Base-by-base conservation (phyloP, 2,113 vertebrate genomes). In the Gymnobelideus leadbeateri region DNA sequence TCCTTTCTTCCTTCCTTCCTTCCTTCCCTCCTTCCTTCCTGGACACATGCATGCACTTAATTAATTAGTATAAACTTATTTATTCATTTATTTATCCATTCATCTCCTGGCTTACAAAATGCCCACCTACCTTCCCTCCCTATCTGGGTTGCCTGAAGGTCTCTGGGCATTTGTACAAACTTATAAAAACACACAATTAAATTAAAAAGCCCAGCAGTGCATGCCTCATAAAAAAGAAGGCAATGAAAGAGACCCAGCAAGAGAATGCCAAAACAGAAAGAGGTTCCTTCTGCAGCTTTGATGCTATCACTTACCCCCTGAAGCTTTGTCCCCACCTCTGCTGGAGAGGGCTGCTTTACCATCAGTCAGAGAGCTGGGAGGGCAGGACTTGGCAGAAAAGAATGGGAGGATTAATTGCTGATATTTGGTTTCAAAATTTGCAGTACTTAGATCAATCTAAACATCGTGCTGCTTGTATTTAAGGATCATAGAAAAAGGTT, bases 131-230 rank as follows among this genome's bases (percentile, higher is more conserved):
- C 3, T 51, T 90, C 89, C 89, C 47, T 50, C 25, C 3, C 47
- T 90, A 49, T 90, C 47, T 90, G 46, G 46, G 14, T 90, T 90
- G 89, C 89, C 47, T 90, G 47, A 90, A 90, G 89, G 89, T 90
- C 89, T 90, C 89, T 90, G 89, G 25, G 89, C 89, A 51, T 90
- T 49, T 90, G 89, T 90, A 90, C 89, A 90, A 90, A 90, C 28
- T 90, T 90, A 90, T 90, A 26, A 90, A 90, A 90, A 90, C 89
- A 28, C 89, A 90, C 47, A 90, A 50, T 90, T 90, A 90, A 50
- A 90, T 90, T 49, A 90, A 90, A 90, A 28, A 50, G 89, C 89
- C 46, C 47, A 90, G 89, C 89, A 50, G 47, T 51, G 28, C 46
- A 14, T 90, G 46, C 89, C 89, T 90, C 25, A 50, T 90, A 84